Evolutionary conservation across 2,888 invertebrate species (phyloP).

Genomic region (Spialia ferax): DNA sequence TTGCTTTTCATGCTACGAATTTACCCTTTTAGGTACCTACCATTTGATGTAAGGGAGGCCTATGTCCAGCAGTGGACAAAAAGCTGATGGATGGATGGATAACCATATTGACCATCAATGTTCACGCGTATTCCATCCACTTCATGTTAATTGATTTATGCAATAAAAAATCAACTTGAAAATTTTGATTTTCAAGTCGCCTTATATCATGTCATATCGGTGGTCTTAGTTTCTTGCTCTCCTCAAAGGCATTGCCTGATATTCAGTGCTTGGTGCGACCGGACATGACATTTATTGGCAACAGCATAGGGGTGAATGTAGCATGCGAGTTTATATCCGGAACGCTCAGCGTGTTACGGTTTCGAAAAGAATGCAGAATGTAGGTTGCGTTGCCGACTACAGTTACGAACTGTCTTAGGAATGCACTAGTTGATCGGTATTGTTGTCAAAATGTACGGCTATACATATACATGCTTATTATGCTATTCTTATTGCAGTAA

Average conservation of each 20-base stretch:
- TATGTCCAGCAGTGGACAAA: too few relatives aligned
- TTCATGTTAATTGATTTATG: too few relatives aligned
- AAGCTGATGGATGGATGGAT: too few relatives aligned
- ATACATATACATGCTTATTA: background rate
- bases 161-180: too few relatives aligned
- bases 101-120: too few relatives aligned
- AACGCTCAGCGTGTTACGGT: constrained; percentile 85
- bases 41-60: too few relatives aligned
- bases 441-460: constrained; percentile 60
- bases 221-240: constrained; percentile 65
- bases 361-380: constrained; percentile 86
- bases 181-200: constrained; percentile 45
- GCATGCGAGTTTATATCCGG: constrained; percentile 77
- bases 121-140: too few relatives aligned
- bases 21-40: too few relatives aligned
- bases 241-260: constrained; percentile 77
- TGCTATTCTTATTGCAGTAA: background rate
- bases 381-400: constrained; percentile 83
- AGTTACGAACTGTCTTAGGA: constrained; percentile 78
- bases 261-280: constrained; percentile 63
- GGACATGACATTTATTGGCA: constrained; percentile 73
- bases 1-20: too few relatives aligned
- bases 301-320: constrained; percentile 73
- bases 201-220: constrained; percentile 62
- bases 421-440: constrained; percentile 71